phyloP scores from a whole-genome alignment of 2,113 vertebrate species.

The Cryptomyrus ogoouensis region DNA sequence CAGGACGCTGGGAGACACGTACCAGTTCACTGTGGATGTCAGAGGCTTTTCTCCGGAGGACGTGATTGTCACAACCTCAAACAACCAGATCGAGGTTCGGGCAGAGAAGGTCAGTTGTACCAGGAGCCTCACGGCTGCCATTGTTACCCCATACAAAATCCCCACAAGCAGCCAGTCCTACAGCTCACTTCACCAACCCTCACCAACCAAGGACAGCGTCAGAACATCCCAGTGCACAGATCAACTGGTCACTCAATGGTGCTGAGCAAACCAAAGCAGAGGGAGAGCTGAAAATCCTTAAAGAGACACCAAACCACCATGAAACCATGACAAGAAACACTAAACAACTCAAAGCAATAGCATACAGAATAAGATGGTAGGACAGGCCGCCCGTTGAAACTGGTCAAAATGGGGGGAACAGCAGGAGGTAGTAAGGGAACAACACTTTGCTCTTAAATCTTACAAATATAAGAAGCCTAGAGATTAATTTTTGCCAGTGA shows the following conservation, averaged over 20 bases:
- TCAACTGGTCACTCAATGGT: not conserved
- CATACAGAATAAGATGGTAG: not conserved
- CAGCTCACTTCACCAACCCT: not conserved
- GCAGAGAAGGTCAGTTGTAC: conserved; percentile 78
- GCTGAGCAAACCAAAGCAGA: not conserved
- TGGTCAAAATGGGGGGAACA: not conserved
- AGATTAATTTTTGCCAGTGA: not conserved
- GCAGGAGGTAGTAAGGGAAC: not conserved
- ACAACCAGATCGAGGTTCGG: conserved; percentile 79
- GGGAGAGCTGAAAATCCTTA: not conserved
- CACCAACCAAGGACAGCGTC: not conserved
- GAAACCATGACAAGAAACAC: not conserved
- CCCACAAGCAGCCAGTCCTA: not conserved
- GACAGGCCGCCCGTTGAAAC: not conserved
- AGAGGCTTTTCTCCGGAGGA: conserved; percentile 81
- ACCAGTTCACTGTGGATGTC: conserved; percentile 80
- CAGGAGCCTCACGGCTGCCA: too few species aligned
- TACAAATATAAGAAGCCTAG: not conserved
- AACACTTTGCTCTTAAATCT: not conserved
- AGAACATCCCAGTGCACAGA: not conserved
- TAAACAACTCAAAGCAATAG: not conserved
- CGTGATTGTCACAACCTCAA: conserved; percentile 78
- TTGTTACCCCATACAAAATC: not conserved
- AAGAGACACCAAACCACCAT: not conserved
- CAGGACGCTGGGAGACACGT: conserved; percentile 71